These are phyloP conservation scores for Dioctria linearis DNA, from an alignment of 2,888 invertebrate genomes.

Conservation along the genomic window DNA sequence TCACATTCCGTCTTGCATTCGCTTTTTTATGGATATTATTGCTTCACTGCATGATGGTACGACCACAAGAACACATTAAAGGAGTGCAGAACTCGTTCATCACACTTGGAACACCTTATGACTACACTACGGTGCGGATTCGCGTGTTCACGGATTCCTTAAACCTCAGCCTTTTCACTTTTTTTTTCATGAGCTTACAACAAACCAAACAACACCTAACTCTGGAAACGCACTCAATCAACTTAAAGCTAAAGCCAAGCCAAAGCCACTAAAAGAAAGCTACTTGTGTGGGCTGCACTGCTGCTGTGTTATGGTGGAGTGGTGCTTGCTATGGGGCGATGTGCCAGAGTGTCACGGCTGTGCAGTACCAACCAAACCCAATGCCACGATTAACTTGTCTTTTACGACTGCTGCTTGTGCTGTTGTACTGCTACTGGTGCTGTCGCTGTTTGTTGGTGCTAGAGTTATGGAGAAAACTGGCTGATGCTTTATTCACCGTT, in stretches of 20 bases:
- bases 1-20: conserved; percentile 15
- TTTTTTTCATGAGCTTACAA: neutral
- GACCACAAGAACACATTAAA: conserved; percentile 26
- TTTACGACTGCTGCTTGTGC: no score
- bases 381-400: no score
- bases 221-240: conserved; percentile 51
- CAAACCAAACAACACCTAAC: conserved; percentile 10
- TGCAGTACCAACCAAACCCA: no score
- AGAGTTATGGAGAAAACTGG: no score
- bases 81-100: conserved; percentile 45
- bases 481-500: no score
- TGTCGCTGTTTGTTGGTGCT: no score
- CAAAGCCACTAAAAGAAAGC: neutral
- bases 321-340: no score
- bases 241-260: conserved; percentile 17
- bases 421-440: no score
- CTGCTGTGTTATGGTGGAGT: neutral
- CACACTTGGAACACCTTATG: conserved; percentile 13
- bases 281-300: neutral
- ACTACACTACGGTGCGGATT: conserved; percentile 1
- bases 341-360: no score
- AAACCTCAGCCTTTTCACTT: conserved; percentile 18
- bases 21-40: neutral
- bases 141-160: conserved; percentile 22
- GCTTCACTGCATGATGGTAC: conserved; percentile 20